These are phyloP conservation scores for Orthonychiurus folsomi DNA, from an alignment of 2,888 invertebrate genomes.

Conservation along the genomic window DNA sequence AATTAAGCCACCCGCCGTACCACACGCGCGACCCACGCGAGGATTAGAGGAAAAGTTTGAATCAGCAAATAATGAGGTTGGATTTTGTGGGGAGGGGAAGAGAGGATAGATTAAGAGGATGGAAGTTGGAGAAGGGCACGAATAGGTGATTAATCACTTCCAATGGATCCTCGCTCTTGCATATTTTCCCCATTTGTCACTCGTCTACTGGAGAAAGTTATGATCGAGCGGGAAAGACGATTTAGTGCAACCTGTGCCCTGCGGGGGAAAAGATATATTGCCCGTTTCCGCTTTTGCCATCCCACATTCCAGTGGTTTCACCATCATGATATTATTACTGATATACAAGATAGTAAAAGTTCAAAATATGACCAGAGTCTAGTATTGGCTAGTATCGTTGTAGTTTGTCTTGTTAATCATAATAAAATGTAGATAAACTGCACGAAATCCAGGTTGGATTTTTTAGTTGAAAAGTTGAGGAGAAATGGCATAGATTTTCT, in stretches of 20 bases:
- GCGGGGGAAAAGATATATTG: background rate
- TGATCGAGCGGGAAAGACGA: background rate
- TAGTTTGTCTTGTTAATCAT: too few species aligned
- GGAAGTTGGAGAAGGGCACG: background rate
- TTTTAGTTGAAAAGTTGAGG: too few species aligned
- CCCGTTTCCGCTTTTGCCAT: background rate
- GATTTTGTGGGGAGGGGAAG: background rate
- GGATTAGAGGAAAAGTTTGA: too few species aligned
- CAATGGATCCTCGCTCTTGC: background rate
- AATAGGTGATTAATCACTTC: background rate
- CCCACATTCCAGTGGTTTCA: background rate
- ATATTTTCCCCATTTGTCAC: constrained; percentile 1
- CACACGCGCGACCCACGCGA: too few species aligned
- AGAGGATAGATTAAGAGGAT: background rate
- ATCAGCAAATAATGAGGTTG: background rate
- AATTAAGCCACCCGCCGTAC: too few species aligned
- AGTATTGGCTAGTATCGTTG: too few species aligned
- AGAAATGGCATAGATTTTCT: too few species aligned
- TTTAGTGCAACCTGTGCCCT: constrained; percentile 1
- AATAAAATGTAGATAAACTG: too few species aligned
- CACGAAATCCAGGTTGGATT: too few species aligned
- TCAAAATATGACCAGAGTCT: too few species aligned
- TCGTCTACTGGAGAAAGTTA: background rate
- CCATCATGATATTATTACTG: too few species aligned
- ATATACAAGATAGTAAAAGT: too few species aligned